These are phyloP conservation scores for Ligdia adustata DNA, from an alignment of 2,888 invertebrate species.

Conservation along the genomic window DNA sequence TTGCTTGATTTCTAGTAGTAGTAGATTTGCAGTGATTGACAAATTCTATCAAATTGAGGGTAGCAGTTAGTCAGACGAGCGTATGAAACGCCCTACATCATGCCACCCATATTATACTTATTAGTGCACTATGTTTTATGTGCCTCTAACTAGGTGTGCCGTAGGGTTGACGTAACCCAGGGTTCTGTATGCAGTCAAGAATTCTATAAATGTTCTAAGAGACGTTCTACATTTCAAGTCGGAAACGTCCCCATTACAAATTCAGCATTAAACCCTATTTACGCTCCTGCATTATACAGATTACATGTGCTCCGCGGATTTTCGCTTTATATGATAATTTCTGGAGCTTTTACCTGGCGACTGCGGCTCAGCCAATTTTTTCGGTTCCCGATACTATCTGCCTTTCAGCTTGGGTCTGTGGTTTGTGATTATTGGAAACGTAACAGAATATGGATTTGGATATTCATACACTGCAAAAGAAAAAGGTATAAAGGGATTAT, in stretches of 20 bases:
- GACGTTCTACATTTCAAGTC: constrained; percentile 17
- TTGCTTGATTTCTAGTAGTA: too few species aligned
- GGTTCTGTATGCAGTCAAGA: too few species aligned
- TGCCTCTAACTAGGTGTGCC: too few species aligned
- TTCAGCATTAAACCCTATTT: constrained; percentile 23
- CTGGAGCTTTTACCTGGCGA: constrained; percentile 20
- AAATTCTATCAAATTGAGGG: too few species aligned
- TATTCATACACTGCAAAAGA: constrained; percentile 3
- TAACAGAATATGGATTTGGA: not conserved
- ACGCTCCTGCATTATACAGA: constrained; percentile 39
- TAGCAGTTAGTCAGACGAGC: too few species aligned
- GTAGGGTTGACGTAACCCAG: too few species aligned
- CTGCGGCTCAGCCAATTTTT: constrained; percentile 16
- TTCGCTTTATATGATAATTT: constrained; percentile 58
- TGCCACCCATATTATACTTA: too few species aligned
- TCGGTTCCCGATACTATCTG: constrained; percentile 19
- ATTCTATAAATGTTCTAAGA: constrained; percentile 10
- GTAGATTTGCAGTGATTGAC: too few species aligned
- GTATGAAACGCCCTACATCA: too few species aligned
- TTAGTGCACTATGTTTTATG: too few species aligned
- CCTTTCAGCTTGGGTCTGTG: constrained; percentile 8
- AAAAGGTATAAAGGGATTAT: not conserved
- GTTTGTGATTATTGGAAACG: constrained; percentile 11
- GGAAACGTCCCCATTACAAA: constrained; percentile 15
- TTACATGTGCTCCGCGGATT: constrained; percentile 47